A percentile compares a stretch with the other conserved stretches of the same genome.
Evolutionary conservation across 2,797 vertebrate genomes (phyloP).

Genomic region (Chrysocyon brachyurus): DNA sequence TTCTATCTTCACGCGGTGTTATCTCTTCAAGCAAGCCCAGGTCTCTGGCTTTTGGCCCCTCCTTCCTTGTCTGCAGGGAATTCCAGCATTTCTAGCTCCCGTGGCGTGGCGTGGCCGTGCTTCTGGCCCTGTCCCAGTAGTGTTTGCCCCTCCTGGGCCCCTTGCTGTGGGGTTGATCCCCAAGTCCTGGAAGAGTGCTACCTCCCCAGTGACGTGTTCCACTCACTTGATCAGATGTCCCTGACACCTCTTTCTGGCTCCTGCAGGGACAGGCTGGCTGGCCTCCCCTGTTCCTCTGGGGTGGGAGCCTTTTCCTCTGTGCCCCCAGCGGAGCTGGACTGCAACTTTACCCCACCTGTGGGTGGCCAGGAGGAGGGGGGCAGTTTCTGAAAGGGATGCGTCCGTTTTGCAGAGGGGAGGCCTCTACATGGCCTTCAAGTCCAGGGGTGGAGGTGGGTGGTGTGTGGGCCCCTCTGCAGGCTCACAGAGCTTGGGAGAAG

Average conservation of each 20-base stretch:
- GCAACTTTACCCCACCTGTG: background rate
- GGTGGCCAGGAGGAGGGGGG: background rate
- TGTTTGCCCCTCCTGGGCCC: background rate
- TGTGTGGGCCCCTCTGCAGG: background rate
- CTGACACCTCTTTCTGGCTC: rapidly evolving
- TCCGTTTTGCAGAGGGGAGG: background rate
- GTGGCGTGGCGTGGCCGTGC: rapidly evolving
- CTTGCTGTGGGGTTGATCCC: too few relatives aligned
- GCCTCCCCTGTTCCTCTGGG: background rate
- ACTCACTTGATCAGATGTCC: background rate
- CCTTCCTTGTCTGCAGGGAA: background rate
- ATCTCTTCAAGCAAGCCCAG: background rate
- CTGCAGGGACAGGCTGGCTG: background rate
- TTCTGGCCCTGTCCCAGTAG: rapidly evolving
- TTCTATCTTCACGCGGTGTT: background rate
- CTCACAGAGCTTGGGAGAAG: background rate
- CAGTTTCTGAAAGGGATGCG: rapidly evolving
- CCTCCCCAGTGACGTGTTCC: background rate
- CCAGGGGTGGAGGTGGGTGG: too few relatives aligned
- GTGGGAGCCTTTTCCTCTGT: background rate
- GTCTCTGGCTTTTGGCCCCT: background rate
- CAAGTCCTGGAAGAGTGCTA: background rate
- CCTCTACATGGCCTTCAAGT: background rate
- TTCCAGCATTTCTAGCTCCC: background rate
- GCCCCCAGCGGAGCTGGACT: background rate